A percentile compares a stretch with the other conserved stretches of the same genome.
These are phyloP conservation scores for Phenganax stokvisi DNA, from an alignment of 92 coral and sea anemone genomes.

Conservation along the genomic window DNA sequence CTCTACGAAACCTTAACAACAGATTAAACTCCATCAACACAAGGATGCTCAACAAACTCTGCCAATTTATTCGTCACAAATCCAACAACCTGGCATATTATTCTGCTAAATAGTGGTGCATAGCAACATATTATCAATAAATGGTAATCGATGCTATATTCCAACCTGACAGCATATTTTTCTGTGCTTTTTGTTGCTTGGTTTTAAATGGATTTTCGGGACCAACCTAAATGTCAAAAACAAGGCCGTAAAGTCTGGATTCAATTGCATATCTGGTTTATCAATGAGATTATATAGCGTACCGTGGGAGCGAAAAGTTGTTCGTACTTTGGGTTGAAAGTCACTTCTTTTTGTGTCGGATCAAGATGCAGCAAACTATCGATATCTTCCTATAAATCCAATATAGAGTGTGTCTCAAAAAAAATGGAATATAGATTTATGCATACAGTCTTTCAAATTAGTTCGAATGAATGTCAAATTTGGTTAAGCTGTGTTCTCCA, in stretches of 20 bases:
- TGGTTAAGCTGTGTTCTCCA: not conserved
- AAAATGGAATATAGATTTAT: not conserved
- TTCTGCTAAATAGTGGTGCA: not conserved
- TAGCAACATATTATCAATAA: not conserved
- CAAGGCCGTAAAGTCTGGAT: not conserved
- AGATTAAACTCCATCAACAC: not conserved
- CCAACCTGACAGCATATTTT: conserved; percentile 75
- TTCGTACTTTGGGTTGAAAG: conserved; percentile 86
- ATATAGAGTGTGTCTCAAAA: too few relatives aligned
- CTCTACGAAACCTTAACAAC: conserved; percentile 79
- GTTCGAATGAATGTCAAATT: not conserved
- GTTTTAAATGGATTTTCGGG: conserved; percentile 93
- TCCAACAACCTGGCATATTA: not conserved
- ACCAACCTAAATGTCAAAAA: conserved; percentile 62
- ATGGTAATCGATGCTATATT: not conserved
- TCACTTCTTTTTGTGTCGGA: conserved; percentile 73
- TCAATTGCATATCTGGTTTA: too few relatives aligned
- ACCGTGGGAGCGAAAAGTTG: conserved; percentile 94
- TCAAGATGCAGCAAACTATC: conserved; percentile 76
- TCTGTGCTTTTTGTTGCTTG: conserved; percentile 78
- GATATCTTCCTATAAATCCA: conserved; percentile 62
- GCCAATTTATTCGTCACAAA: not conserved
- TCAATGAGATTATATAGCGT: not conserved
- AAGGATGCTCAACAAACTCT: too few relatives aligned
- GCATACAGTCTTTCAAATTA: too few relatives aligned